Evolutionary conservation across 2,888 invertebrate genomes (phyloP).

Genomic region (Drosophila birchii): DNA sequence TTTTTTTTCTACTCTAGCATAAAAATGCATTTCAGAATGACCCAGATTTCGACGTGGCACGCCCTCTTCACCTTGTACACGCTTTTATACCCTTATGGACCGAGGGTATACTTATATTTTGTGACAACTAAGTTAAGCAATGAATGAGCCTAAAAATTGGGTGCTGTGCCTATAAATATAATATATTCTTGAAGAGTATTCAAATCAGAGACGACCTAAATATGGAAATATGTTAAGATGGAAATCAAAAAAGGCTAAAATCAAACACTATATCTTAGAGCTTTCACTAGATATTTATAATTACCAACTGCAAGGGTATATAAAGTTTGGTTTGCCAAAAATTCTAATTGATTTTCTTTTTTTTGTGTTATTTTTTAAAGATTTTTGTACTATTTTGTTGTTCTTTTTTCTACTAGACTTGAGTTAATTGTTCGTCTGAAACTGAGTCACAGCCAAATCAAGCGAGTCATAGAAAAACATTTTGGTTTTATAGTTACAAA

Average conservation of each 20-base stretch:
- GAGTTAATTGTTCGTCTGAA: conserved; percentile 6
- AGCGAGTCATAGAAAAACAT: no score
- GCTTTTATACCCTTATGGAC: background rate
- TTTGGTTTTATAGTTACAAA: no score
- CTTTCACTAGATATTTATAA: background rate
- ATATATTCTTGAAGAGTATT: background rate
- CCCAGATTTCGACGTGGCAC: conserved; percentile 63
- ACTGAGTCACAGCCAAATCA: no score
- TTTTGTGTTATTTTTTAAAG: background rate
- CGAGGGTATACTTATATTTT: background rate
- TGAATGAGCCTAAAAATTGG: background rate
- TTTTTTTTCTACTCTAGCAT: conserved; percentile 21
- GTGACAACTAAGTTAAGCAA: background rate
- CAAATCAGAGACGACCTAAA: background rate
- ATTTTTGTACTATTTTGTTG: background rate
- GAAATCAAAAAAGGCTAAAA: background rate
- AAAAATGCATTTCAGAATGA: conserved; percentile 65
- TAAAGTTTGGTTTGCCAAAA: background rate
- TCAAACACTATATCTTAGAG: background rate
- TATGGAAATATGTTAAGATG: background rate
- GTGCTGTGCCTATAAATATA: no score
- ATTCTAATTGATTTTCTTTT: background rate
- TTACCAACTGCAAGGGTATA: background rate
- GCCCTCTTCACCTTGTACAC: conserved; percentile 49
- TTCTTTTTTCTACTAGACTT: conserved; percentile 7